These are phyloP conservation scores for Vanessa cardui DNA, from an alignment of 2,888 invertebrate species.

Conservation along the genomic window DNA sequence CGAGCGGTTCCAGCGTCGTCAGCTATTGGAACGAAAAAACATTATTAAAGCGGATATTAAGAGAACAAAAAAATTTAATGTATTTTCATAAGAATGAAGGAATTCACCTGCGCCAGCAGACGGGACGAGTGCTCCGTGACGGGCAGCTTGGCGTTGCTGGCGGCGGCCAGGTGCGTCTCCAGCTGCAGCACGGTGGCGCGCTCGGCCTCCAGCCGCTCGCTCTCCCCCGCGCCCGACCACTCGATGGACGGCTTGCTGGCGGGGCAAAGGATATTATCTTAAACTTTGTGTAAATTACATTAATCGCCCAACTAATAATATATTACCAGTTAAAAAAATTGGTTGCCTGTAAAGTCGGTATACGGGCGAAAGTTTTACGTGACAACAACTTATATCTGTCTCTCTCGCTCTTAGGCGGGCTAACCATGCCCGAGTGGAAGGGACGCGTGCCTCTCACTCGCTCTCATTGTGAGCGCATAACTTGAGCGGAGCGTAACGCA, in stretches of 20 bases:
- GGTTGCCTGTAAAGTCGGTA: too few species aligned
- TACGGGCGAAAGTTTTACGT: too few species aligned
- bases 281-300: background rate
- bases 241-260: constrained; percentile 73
- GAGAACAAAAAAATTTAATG: too few species aligned
- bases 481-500: too few species aligned
- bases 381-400: too few species aligned
- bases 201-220: constrained; percentile 65
- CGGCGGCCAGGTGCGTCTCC: constrained; percentile 95
- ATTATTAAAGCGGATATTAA: too few species aligned
- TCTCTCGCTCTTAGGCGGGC: too few species aligned
- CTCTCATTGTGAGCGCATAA: too few species aligned
- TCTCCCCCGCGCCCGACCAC: constrained; percentile 57
- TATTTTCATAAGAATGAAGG: background rate
- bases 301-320: too few species aligned
- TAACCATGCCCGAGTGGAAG: too few species aligned
- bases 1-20: constrained; percentile 90
- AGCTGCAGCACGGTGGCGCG: constrained; percentile 84
- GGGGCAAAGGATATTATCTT: background rate
- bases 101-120: constrained; percentile 87
- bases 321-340: too few species aligned
- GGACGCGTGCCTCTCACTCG: too few species aligned
- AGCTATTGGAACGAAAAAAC: constrained; percentile 21
- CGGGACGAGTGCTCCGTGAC: constrained; percentile 95
- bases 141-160: constrained; percentile 92